Base-by-base conservation (phyloP, 2,797 vertebrate genomes). In the Liparis tanakae region DNA sequence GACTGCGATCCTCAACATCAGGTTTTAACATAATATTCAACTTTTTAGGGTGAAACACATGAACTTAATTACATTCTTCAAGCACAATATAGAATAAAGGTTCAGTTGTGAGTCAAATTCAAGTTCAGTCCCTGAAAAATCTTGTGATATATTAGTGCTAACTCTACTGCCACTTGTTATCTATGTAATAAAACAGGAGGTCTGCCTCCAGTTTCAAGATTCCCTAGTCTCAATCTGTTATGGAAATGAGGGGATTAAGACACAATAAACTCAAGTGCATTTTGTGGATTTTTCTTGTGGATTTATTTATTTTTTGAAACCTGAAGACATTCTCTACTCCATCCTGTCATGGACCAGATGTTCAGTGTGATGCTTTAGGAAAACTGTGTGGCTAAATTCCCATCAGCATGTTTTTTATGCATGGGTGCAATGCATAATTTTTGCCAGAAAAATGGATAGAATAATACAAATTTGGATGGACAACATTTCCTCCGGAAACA, bases 241-340 rank as follows among this genome's bases (percentile, higher is more conserved):
- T 90, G 87, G 84, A 88, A 89, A 90, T 92, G 65, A 88, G 73
- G 75, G 85, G 85, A 91, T 91, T 88, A 83, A 87, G 81, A 87
- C 78, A 76, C 78, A 83, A 88, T 88, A 83, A 83, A 86, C 68
- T 84, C 68, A 82, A 84, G 77, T 89, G 86, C 83, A 77, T 88
- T 53, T 84, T 84, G 72, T 81, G 65, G 77, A 79, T 88, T 87
- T 84, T 76, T 80, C 53, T 62, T 39, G 63, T 62, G 79, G 84
- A 82, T 81, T 88, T 85, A 72, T 82, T 89, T 33, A 82, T 84
- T 72, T 81, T 82, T 80, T 87, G 67, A 87, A 91, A 84, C 73
- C 80, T 81, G 18, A n/a, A 70, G 60, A 86, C 76, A 74, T 74
- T 70, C 51, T 85, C 74, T 80, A 78, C 78, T 57, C 65, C 56